A percentile compares a stretch with the other conserved stretches of the same genome.
phyloP scores from a whole-genome alignment of 2,888 invertebrate species.

The Drosophila dives region DNA sequence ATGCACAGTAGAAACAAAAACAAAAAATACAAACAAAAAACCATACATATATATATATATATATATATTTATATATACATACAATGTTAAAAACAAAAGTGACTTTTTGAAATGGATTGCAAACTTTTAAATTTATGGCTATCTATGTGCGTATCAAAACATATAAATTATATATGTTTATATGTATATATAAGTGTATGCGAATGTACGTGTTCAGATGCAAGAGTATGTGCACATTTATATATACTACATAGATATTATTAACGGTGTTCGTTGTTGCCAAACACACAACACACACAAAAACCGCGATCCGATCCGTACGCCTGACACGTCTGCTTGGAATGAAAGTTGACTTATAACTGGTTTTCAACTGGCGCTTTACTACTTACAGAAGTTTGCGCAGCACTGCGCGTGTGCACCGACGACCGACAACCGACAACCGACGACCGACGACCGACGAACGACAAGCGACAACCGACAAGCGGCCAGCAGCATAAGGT shows the following conservation, averaged over 20 bases:
- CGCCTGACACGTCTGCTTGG: conserved; percentile 81
- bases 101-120: conserved; percentile 38
- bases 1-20: conserved; percentile 25
- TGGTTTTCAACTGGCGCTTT: conserved; percentile 78
- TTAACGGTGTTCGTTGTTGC: conserved; percentile 47
- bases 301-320: conserved; percentile 62
- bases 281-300: conserved; percentile 55
- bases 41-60: background rate
- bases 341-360: conserved; percentile 85
- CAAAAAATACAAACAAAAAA: conserved; percentile 21
- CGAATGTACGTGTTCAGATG: conserved; percentile 21
- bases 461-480: conserved; percentile 9
- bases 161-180: background rate
- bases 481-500: conserved; percentile 47
- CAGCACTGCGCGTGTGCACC: conserved; percentile 60
- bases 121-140: conserved; percentile 32
- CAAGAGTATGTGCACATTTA: conserved; percentile 14
- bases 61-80: background rate
- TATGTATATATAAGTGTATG: conserved; percentile 8
- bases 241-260: conserved; percentile 29
- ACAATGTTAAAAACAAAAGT: conserved; percentile 6
- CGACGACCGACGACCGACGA: conserved; percentile 8
- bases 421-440: conserved; percentile 16
- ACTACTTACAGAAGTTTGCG: conserved; percentile 59
- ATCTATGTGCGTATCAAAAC: conserved; percentile 43